Evolutionary conservation across 1,140 invertebrate species (phyloP), one percentile per base, ranked within the genome.

Genomic region (Maconellicoccus hirsutus): DNA sequence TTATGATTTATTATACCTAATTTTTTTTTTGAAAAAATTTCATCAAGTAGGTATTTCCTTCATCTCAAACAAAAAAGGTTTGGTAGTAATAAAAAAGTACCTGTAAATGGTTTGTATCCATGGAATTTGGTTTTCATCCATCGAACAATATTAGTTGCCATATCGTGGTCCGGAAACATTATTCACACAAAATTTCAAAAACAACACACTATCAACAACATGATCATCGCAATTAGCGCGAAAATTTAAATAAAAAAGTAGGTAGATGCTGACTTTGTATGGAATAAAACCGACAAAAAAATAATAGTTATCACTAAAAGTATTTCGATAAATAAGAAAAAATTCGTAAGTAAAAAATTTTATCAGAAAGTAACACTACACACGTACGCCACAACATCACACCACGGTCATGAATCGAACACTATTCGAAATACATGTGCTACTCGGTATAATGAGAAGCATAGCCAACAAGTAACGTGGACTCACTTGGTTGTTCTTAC

Each of bases 41-140:
- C n/a, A n/a, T n/a, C n/a, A n/a, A n/a, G n/a, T n/a, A n/a, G n/a
- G n/a, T n/a, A n/a, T n/a, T n/a, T n/a, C n/a, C n/a, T 12, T 3
- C 29, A 33, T 33, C 12, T 3, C 4, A 33, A 33, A 6, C 3
- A 33, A 33, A 33, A 33, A 12, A 33, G 3, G 29, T 6, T 12
- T 33, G 29, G 29, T 6, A 33, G 29, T 6, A 33, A 6, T 33
- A 33, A 33, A 6, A 33, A 33, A 52, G 10, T 66, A 66, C 61
- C 61, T 66, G 61, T 8, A 25, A 66, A 66, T 26, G 21, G 21
- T 26, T 66, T 66, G 25, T 66, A 66, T 26, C 61, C 61, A 16
- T 66, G 21, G 3, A 66, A 22, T 23, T 66, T 66, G 21, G 61
- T 66, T 66, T 66, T 66, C 61, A 66, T 25, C 61, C 61, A 66